These are phyloP conservation scores for Neoarius graeffei DNA, from an alignment of 2,113 vertebrate genomes.

Conservation along the genomic window DNA sequence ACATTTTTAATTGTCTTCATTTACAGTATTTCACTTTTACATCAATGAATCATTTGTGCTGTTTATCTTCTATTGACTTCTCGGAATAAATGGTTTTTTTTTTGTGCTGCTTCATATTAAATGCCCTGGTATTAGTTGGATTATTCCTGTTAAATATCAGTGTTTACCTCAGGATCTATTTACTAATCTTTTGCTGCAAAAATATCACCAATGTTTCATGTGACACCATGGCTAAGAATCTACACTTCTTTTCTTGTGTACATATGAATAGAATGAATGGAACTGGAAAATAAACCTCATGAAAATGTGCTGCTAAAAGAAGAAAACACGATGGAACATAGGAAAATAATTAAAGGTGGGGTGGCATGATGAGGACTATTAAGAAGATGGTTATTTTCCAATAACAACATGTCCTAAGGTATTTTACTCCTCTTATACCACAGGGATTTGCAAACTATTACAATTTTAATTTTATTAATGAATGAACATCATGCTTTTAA, in stretches of 20 bases:
- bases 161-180: background rate
- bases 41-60: background rate
- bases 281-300: background rate
- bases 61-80: background rate
- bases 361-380: background rate
- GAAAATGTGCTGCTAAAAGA: background rate
- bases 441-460: background rate
- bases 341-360: background rate
- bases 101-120: background rate
- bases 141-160: background rate
- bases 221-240: background rate
- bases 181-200: background rate
- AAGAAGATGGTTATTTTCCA: background rate
- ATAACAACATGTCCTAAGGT: background rate
- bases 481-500: background rate
- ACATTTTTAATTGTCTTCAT: background rate
- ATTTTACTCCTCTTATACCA: background rate
- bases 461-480: background rate
- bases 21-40: background rate
- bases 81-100: background rate
- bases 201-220: background rate
- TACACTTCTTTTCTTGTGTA: background rate
- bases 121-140: background rate
- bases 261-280: background rate
- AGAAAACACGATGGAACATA: background rate